Base-by-base conservation (phyloP, 1,140 invertebrate genomes). In the Drosophila auraria region DNA sequence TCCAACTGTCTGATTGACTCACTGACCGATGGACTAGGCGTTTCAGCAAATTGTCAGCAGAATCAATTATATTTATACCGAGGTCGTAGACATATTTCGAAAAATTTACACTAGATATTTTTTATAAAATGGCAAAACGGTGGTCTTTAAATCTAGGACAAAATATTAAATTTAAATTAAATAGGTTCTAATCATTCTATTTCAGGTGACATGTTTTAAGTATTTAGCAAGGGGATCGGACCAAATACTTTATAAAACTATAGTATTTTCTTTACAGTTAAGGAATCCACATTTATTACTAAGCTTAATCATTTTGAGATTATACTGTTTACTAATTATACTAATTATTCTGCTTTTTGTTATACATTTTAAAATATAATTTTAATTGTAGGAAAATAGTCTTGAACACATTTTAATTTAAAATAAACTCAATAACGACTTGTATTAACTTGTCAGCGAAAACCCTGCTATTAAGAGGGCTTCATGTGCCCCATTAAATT, bases 1-100 rank as follows among this genome's bases (percentile, higher is more conserved):
- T 45, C 44, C 50, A 51, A 36, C 40, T 45, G 45, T 64, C 56
- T 61, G 44, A 59, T 68, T 76, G 73, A 61, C 49, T 77, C 49
- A 73, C 33, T 68, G 53, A 69, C 54, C 64, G 61, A 42, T 44
- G 56, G 45, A 50, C 56, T 77, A 42, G 40, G 20, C 38, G n/a
- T 47, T 44, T 40, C 11, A 11, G 6, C 23, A 40, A 71, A 23
- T 70, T 33, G 20, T 49, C 47, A 36, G 36, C 15, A 7, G 15
- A 38, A 44, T 36, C 44, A 58, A 58, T 25, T 47, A 54, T 3
- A 45, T 30, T 61, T 23, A 62, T n/a, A n/a, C 11, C 7, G 33
- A 23, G 23, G 5, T 25, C 33, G 12, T 20, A 11, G 8, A 15
- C 8, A 8, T 27, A 27, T 38, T 9, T 5, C 14, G 33, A 7